These are phyloP conservation scores for Gorsachius goisagi DNA, from an alignment of 2,113 vertebrate species.

Conservation along the genomic window DNA sequence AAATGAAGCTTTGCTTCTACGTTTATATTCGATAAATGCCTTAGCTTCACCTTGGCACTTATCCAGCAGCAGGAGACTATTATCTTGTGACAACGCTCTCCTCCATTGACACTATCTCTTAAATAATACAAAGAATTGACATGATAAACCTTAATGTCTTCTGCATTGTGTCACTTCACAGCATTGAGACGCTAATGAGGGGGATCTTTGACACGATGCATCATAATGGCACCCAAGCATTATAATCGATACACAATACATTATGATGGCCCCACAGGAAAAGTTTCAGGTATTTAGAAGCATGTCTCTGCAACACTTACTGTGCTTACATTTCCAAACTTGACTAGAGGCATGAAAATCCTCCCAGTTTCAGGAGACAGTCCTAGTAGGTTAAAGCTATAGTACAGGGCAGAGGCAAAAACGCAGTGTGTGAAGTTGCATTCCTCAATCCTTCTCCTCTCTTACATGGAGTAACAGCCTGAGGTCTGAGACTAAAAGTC, in stretches of 20 bases:
- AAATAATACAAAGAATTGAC: slow-evolving; percentile 50
- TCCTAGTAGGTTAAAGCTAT: background rate
- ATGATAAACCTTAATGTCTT: slow-evolving; percentile 4
- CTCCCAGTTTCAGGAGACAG: background rate
- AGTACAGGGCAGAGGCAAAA: background rate
- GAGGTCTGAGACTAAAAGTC: background rate
- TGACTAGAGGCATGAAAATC: background rate
- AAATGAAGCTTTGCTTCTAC: slow-evolving; percentile 20
- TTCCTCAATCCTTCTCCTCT: background rate
- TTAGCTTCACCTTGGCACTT: slow-evolving; percentile 28
- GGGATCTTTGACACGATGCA: background rate
- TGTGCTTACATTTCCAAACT: background rate
- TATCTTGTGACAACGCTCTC: slow-evolving; percentile 33
- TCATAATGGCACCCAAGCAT: background rate
- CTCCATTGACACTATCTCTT: slow-evolving; percentile 38
- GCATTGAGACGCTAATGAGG: slow-evolving; percentile 32
- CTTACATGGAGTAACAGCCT: background rate
- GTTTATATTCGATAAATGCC: slow-evolving; percentile 28
- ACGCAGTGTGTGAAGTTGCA: rapidly evolving
- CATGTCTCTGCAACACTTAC: background rate
- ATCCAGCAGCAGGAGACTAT: slow-evolving; percentile 45
- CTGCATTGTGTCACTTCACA: slow-evolving; percentile 3
- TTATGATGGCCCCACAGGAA: background rate
- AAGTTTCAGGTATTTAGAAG: background rate
- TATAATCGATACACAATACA: background rate